Evolutionary conservation across 2,113 vertebrate genomes (phyloP).

Genomic region (Chunga burmeisteri): DNA sequence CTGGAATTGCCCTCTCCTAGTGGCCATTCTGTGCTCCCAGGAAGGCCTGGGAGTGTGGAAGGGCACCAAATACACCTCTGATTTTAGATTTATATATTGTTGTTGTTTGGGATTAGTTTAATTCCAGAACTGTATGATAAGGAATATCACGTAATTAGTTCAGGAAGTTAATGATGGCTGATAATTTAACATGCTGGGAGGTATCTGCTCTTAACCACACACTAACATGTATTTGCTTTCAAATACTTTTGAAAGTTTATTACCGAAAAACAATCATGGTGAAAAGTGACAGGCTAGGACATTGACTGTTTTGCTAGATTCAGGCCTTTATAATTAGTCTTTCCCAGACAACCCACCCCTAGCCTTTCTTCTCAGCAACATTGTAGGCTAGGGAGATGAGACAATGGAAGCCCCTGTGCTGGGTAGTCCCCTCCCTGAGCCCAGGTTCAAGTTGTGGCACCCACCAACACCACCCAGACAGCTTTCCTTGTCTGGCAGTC

Average conservation of each 20-base stretch:
- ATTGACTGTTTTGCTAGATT: neutral
- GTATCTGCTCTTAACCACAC: neutral
- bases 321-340: neutral
- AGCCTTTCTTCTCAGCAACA: neutral
- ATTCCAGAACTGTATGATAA: neutral
- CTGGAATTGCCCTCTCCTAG: neutral
- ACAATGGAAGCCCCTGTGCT: accelerated
- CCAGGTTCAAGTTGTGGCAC: neutral
- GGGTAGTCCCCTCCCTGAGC: neutral
- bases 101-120: neutral
- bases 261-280: neutral
- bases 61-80: accelerated
- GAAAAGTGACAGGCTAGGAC: neutral
- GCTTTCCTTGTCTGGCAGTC: neutral
- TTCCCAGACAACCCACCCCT: neutral
- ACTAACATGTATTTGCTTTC: neutral
- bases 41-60: neutral
- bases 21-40: neutral
- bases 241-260: neutral
- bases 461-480: neutral
- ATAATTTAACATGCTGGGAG: neutral
- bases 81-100: neutral
- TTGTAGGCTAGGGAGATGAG: neutral
- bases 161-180: neutral
- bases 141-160: neutral